Conservation (phyloP, 1,140 invertebrate genomes). For the Papilio dardanus region DNA sequence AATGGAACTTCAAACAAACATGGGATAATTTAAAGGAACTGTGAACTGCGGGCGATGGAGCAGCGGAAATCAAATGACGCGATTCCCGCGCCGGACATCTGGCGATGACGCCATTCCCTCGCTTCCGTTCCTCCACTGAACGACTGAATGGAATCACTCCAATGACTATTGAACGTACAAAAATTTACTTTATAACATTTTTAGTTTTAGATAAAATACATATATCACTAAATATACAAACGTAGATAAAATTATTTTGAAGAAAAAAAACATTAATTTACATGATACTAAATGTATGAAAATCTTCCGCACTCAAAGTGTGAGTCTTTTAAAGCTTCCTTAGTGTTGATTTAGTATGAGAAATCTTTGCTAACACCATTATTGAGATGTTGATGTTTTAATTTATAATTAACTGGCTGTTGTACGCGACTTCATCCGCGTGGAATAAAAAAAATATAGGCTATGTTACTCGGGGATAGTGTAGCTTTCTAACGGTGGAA, state of each 20-base stretch:
- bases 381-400: too few relatives aligned
- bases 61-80: slow-evolving; percentile 38
- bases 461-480: too few relatives aligned
- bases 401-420: too few relatives aligned
- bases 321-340: too few relatives aligned
- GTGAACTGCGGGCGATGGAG: slow-evolving; percentile 4
- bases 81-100: slow-evolving; percentile 22
- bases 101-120: slow-evolving; percentile 27
- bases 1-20: neutral
- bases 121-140: neutral
- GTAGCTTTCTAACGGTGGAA: too few relatives aligned
- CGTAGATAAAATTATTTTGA: neutral
- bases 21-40: slow-evolving; percentile 6
- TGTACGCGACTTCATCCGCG: too few relatives aligned
- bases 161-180: slow-evolving; percentile 8
- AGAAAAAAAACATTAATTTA: too few relatives aligned
- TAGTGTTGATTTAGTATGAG: too few relatives aligned
- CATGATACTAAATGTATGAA: too few relatives aligned
- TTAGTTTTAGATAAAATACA: neutral
- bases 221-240: neutral
- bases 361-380: too few relatives aligned
- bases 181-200: neutral
- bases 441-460: too few relatives aligned
- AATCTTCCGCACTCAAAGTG: too few relatives aligned
- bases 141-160: slow-evolving; percentile 6